phyloP scores from a whole-genome alignment of 2,888 invertebrate species.

The Ornithoptera alexandrae region DNA sequence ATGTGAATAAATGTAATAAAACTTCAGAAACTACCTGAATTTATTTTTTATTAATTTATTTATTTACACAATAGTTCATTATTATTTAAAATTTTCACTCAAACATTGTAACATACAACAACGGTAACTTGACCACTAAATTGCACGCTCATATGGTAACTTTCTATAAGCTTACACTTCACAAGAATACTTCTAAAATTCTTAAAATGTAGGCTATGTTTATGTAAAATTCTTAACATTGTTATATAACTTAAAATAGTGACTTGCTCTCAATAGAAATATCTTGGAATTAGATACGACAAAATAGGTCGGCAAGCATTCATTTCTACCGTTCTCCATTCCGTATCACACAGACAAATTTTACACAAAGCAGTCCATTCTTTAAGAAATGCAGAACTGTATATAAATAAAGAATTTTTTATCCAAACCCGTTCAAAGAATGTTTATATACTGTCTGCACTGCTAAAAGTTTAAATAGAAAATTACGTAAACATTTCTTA shows the following conservation, averaged over 20 bases:
- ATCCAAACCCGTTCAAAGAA: conserved; percentile 25
- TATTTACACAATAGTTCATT: no score
- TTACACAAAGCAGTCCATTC: conserved; percentile 29
- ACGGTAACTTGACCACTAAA: not conserved
- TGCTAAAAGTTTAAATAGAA: conserved; percentile 21
- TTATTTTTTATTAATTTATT: no score
- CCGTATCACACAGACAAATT: conserved; percentile 24
- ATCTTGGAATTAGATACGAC: conserved; percentile 15
- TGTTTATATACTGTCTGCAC: conserved; percentile 18
- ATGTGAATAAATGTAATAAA: no score
- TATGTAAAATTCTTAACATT: not conserved
- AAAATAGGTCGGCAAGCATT: conserved; percentile 23
- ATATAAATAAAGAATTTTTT: conserved; percentile 26
- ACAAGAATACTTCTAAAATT: not conserved
- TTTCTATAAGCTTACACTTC: not conserved
- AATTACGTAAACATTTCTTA: conserved; percentile 26
- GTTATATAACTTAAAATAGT: conserved; percentile 3
- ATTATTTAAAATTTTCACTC: no score
- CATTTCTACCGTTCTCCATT: conserved; percentile 19
- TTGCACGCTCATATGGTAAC: not conserved
- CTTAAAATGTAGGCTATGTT: not conserved
- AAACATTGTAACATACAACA: no score
- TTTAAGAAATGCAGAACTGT: conserved; percentile 27
- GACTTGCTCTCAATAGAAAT: conserved; percentile 8
- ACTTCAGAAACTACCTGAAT: no score